Evolutionary conservation across 2,113 vertebrate species (phyloP).

Genomic region (rat (Rattus norvegicus)): DNA sequence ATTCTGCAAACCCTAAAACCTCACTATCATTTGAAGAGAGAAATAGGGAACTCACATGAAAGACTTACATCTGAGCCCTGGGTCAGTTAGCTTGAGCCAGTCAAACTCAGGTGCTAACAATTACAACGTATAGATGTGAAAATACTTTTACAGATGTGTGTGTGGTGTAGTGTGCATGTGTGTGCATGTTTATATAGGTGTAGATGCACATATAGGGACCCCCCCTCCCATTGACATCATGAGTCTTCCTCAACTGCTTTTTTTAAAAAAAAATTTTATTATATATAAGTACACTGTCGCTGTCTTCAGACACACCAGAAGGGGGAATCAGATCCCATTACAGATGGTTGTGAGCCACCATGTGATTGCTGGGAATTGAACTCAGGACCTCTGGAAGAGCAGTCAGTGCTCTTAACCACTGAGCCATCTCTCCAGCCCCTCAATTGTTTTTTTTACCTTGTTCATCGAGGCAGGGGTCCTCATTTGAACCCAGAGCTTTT

Average conservation of each 20-base stretch:
- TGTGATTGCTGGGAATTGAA: too few species aligned
- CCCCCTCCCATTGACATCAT: not conserved
- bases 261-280: too few species aligned
- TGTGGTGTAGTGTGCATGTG: not conserved
- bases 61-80: not conserved
- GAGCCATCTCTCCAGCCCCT: too few species aligned
- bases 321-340: too few species aligned
- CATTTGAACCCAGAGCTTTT: not conserved
- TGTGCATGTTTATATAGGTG: not conserved
- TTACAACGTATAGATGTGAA: not conserved
- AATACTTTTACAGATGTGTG: not conserved
- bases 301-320: too few species aligned
- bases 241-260: not conserved
- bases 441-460: not conserved
- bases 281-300: too few species aligned
- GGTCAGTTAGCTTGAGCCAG: conserved; percentile 8
- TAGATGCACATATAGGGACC: not conserved
- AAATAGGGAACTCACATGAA: not conserved
- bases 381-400: too few species aligned
- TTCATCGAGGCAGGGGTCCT: not conserved
- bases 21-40: not conserved
- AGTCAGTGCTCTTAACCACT: too few species aligned
- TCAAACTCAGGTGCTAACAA: not conserved
- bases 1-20: not conserved
- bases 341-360: too few species aligned